Evolutionary conservation across 2,888 invertebrate genomes (phyloP).

Genomic region (Branchipolynoe longqiensis): DNA sequence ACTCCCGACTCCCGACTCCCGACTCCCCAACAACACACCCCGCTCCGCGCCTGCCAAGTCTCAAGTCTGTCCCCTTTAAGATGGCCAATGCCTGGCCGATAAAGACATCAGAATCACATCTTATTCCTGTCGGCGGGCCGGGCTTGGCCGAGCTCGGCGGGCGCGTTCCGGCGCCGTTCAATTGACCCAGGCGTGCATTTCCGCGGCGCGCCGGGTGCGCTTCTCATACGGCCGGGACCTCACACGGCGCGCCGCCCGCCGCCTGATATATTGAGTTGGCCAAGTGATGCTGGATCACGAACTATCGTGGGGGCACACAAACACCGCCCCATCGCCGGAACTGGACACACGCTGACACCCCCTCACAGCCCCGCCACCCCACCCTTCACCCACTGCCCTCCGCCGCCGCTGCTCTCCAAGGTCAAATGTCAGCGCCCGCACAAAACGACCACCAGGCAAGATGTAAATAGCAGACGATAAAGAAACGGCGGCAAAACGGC

Average conservation of each 20-base stretch:
- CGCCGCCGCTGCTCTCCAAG: conserved; percentile 47
- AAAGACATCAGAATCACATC: conserved; percentile 27
- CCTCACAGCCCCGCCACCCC: too few species aligned
- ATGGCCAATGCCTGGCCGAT: background rate
- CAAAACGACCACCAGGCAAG: conserved; percentile 52
- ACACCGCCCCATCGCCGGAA: conserved; percentile 49
- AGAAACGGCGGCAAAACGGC: conserved; percentile 3
- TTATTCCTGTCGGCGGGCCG: background rate
- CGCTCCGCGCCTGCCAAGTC: background rate
- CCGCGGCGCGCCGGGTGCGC: background rate
- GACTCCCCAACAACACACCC: background rate
- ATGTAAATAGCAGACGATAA: conserved; percentile 49
- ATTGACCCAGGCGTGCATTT: background rate
- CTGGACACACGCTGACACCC: conserved; percentile 50
- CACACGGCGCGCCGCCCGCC: conserved; percentile 2
- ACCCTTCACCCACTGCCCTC: too few species aligned
- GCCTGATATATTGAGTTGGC: conserved; percentile 51
- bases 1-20: too few species aligned
- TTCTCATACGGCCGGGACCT: conserved; percentile 42
- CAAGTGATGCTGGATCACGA: conserved; percentile 53
- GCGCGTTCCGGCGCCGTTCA: background rate
- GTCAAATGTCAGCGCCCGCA: conserved; percentile 33
- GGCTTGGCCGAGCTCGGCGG: background rate
- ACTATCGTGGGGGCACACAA: conserved; percentile 35
- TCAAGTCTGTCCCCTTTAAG: conserved; percentile 16